Conservation (phyloP, 2,113 vertebrate species). For the Barnardius zonarius region DNA sequence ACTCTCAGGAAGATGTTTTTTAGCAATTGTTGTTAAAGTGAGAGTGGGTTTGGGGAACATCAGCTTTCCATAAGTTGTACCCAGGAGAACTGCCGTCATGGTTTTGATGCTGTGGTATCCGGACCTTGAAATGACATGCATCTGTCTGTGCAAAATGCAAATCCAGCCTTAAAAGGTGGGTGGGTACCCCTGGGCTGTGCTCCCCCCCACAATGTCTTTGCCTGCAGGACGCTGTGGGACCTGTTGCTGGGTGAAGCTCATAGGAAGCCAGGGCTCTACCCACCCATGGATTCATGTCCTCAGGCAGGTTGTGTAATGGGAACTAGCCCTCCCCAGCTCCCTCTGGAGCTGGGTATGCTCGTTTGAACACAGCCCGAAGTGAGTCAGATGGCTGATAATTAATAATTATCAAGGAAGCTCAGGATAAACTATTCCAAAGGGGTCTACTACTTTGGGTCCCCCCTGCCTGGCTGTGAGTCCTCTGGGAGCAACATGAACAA, state of each 20-base stretch:
- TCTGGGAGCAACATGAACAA: neutral
- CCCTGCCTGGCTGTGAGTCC: neutral
- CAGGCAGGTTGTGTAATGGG: neutral
- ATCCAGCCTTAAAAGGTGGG: neutral
- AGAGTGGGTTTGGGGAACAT: neutral
- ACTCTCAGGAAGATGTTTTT: neutral
- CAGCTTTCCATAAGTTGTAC: neutral
- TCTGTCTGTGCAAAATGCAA: neutral
- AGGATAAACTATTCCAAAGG: neutral
- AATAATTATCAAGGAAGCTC: neutral
- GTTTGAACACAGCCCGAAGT: neutral
- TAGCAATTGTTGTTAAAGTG: neutral
- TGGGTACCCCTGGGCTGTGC: neutral
- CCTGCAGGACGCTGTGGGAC: neutral
- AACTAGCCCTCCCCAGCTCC: neutral
- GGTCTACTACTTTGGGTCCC: neutral
- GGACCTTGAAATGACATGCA: neutral
- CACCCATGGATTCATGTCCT: fast-evolving
- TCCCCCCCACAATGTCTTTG: neutral
- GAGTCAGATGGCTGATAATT: neutral
- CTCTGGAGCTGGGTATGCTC: neutral
- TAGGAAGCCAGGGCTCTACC: neutral
- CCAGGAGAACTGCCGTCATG: neutral
- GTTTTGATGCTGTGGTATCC: neutral
- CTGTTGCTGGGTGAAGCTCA: neutral